Percentiles rank a stretch among this genome's conserved stretches.
These are phyloP conservation scores for Phthorimaea operculella DNA, from an alignment of 1,140 invertebrate genomes.

Conservation along the genomic window DNA sequence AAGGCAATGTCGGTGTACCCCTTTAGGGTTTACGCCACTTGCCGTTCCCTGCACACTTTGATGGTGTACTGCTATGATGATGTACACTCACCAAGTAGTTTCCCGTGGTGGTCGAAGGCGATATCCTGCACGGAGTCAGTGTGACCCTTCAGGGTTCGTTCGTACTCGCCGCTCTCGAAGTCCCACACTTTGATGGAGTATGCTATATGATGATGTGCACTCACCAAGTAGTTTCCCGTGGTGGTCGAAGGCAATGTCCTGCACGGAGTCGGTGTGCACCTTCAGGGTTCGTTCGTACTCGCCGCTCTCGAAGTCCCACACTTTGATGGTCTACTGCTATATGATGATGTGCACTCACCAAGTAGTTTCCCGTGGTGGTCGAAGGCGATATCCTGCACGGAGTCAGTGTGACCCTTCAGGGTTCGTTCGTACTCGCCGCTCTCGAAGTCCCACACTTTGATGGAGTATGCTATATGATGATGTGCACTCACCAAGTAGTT, in stretches of 20 bases:
- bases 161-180: slow-evolving; percentile 98
- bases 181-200: slow-evolving; percentile 99
- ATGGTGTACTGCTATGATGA: no score
- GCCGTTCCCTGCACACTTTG: slow-evolving; percentile 99
- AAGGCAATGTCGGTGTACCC: slow-evolving; percentile 98
- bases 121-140: slow-evolving; percentile 99
- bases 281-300: slow-evolving; percentile 98
- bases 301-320: slow-evolving; percentile 99
- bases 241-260: slow-evolving; percentile 96
- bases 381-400: slow-evolving; percentile 98
- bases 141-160: slow-evolving; percentile 97
- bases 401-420: slow-evolving; percentile 98
- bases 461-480: no score
- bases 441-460: slow-evolving; percentile 99
- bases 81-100: slow-evolving; percentile 84
- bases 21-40: slow-evolving; percentile 98
- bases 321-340: slow-evolving; percentile 97
- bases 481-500: slow-evolving; percentile 84
- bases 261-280: slow-evolving; percentile 98
- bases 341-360: no score
- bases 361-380: slow-evolving; percentile 92
- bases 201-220: no score
- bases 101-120: slow-evolving; percentile 93
- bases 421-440: slow-evolving; percentile 98
- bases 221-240: slow-evolving; percentile 90